Conservation (phyloP, 2,113 vertebrate species). For the Chaetorhynchus papuensis region DNA sequence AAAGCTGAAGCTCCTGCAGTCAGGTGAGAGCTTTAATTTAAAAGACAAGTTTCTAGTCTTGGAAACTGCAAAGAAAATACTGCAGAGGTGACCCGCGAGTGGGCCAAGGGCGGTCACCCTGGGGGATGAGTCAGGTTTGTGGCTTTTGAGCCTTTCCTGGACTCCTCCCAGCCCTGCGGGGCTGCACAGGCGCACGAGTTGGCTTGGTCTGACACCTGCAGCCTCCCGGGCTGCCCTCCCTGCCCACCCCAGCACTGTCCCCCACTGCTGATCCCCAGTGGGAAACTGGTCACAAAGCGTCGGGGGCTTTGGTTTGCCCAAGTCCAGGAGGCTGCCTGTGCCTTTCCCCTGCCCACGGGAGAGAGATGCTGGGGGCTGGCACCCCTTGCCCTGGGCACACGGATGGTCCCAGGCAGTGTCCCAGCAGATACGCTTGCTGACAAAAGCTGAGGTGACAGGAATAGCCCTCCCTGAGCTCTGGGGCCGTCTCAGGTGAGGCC, state of each 20-base stretch:
- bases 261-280: not conserved
- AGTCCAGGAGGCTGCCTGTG: not conserved
- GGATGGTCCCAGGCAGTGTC: not conserved
- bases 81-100: not conserved
- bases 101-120: not conserved
- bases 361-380: not conserved
- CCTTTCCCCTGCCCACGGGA: rapidly evolving
- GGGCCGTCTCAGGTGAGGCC: not conserved
- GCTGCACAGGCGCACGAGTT: not conserved
- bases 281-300: not conserved
- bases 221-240: not conserved
- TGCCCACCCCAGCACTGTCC: not conserved
- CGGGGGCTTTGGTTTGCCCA: not conserved
- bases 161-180: not conserved
- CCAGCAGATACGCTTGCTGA: not conserved
- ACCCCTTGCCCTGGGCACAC: not conserved
- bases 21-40: not conserved
- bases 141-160: not conserved
- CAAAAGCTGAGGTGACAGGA: not conserved
- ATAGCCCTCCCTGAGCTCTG: not conserved
- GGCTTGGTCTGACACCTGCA: not conserved
- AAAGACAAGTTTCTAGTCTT: not conserved
- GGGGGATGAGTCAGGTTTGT: not conserved
- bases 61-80: not conserved
- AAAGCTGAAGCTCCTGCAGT: not conserved